Evolutionary conservation across 1,140 invertebrate genomes (phyloP).

Genomic region (Drosophila tropicalis): DNA sequence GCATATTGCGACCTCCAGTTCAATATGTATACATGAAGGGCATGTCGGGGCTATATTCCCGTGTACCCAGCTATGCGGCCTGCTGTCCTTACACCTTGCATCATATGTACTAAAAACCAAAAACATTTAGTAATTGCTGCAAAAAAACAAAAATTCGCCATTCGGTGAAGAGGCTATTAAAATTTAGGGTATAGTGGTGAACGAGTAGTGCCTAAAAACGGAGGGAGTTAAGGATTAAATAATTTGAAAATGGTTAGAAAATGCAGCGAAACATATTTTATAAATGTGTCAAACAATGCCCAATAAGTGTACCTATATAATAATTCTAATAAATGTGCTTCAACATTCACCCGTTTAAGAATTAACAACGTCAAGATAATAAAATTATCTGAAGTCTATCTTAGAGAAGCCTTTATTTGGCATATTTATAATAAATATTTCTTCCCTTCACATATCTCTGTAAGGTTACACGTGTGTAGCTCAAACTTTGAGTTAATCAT

Average conservation of each 20-base stretch:
- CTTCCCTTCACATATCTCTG: slow-evolving; percentile 12
- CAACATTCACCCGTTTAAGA: not conserved
- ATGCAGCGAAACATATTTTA: slow-evolving; percentile 63
- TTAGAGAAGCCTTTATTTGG: slow-evolving; percentile 26
- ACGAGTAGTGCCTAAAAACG: slow-evolving; percentile 67
- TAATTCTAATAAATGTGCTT: slow-evolving; percentile 39
- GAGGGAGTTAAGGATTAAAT: slow-evolving; percentile 14
- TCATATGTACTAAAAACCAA: slow-evolving; percentile 54
- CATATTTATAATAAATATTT: not conserved
- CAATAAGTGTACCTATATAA: slow-evolving; percentile 42
- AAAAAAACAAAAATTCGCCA: not conserved
- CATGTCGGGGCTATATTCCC: slow-evolving; percentile 79
- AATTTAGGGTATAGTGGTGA: slow-evolving; percentile 62
- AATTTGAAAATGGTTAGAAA: slow-evolving; percentile 12
- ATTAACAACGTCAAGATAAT: not conserved
- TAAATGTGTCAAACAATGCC: slow-evolving; percentile 61
- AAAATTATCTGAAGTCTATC: slow-evolving; percentile 5
- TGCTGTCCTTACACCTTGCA: slow-evolving; percentile 79
- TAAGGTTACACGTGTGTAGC: not conserved
- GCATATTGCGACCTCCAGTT: slow-evolving; percentile 78
- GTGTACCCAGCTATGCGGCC: slow-evolving; percentile 77
- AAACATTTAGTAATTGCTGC: slow-evolving; percentile 2
- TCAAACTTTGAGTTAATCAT: not conserved
- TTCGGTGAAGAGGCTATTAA: slow-evolving; percentile 7
- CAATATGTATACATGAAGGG: slow-evolving; percentile 82